Conservation (phyloP, 2,797 vertebrate genomes). For the Amphiprion clarkii region DNA sequence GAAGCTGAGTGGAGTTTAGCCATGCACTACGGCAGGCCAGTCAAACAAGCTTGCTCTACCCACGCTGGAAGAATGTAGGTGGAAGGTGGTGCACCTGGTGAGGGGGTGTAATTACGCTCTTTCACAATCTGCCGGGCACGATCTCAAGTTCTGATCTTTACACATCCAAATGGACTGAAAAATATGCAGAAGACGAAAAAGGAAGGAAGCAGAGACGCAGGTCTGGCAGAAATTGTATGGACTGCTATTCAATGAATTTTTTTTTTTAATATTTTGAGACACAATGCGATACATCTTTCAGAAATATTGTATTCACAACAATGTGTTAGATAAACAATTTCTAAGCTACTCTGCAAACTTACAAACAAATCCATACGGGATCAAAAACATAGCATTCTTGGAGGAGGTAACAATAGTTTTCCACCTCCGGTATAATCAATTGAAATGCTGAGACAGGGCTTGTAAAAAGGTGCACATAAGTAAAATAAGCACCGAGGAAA, state of each 20-base stretch:
- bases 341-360: background rate
- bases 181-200: conserved; percentile 14
- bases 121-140: conserved; percentile 6
- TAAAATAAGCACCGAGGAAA: conserved; percentile 48
- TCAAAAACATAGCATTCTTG: background rate
- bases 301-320: background rate
- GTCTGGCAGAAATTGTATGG: background rate
- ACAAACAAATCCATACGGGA: background rate
- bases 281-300: background rate
- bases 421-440: conserved; percentile 20
- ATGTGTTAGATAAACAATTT: background rate
- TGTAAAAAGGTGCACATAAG: conserved; percentile 20
- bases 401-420: background rate
- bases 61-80: conserved; percentile 14
- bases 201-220: conserved; percentile 2
- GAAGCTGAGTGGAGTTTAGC: conserved; percentile 28
- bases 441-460: conserved; percentile 41
- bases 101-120: conserved; percentile 40
- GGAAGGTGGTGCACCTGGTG: conserved; percentile 11
- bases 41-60: conserved; percentile 30
- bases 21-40: conserved; percentile 17
- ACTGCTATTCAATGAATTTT: background rate
- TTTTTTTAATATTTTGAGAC: background rate
- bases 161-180: conserved; percentile 25
- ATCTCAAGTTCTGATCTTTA: conserved; percentile 32